Conservation (phyloP, 2,888 invertebrate genomes). For the Ceriagrion tenellum region DNA sequence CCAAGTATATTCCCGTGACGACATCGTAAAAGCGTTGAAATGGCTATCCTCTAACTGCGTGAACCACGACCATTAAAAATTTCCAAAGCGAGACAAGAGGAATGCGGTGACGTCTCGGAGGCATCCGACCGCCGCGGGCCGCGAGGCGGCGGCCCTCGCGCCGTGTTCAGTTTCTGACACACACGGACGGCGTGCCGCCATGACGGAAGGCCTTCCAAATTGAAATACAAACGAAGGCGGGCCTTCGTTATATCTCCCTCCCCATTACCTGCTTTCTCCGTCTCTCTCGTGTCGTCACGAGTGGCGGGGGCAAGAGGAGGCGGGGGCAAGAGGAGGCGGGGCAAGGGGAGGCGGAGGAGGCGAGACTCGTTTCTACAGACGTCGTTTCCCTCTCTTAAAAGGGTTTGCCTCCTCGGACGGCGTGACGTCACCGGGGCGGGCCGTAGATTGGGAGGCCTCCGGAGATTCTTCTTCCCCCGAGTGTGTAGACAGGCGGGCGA, state of each 20-base stretch:
- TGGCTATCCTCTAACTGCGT: too few relatives aligned
- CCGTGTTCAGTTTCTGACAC: neutral
- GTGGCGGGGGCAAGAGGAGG: neutral
- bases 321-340: neutral
- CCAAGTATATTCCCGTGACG: too few relatives aligned
- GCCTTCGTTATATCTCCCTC: neutral
- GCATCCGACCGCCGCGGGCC: too few relatives aligned
- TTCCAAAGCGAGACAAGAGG: too few relatives aligned
- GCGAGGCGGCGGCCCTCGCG: neutral
- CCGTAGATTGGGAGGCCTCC: neutral
- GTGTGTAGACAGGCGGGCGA: too few relatives aligned
- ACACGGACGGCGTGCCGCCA: neutral
- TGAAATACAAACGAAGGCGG: neutral
- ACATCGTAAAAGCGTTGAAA: too few relatives aligned
- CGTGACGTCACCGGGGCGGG: slow-evolving; percentile 10
- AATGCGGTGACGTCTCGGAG: too few relatives aligned
- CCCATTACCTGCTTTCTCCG: neutral
- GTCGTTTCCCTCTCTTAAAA: slow-evolving; percentile 18
- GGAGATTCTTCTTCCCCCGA: neutral
- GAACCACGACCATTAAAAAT: too few relatives aligned
- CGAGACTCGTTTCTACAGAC: neutral
- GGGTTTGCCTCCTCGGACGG: neutral
- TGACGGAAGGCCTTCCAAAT: neutral
- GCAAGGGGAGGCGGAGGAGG: neutral
- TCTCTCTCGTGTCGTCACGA: neutral